Evolutionary conservation across 2,888 invertebrate species (phyloP).

Genomic region (Macaria liturata): DNA sequence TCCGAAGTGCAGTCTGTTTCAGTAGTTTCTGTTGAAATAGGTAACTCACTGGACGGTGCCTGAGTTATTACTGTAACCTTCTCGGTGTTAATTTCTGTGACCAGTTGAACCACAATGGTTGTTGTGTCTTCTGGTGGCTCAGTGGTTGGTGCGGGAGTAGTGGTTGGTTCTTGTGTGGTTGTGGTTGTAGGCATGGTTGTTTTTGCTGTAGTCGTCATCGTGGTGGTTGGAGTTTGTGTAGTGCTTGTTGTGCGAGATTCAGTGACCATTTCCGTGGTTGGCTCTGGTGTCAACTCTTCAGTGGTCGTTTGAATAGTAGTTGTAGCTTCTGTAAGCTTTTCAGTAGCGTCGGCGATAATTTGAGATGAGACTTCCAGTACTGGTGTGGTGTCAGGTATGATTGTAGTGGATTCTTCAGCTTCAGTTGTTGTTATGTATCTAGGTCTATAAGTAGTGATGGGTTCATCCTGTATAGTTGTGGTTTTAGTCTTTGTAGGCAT

Average conservation of each 20-base stretch:
- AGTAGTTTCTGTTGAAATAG: slow-evolving; percentile 37
- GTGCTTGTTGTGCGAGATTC: slow-evolving; percentile 30
- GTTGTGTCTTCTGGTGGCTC: slow-evolving; percentile 50
- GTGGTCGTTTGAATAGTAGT: slow-evolving; percentile 29
- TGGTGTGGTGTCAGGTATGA: slow-evolving; percentile 55
- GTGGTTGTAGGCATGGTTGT: slow-evolving; percentile 38
- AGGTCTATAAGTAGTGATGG: slow-evolving; percentile 74
- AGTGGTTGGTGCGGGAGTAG: slow-evolving; percentile 47
- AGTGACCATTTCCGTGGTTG: slow-evolving; percentile 26
- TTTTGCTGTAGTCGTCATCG: slow-evolving; percentile 28
- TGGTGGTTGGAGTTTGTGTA: slow-evolving; percentile 36
- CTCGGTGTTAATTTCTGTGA: slow-evolving; percentile 65
- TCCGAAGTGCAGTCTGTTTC: slow-evolving; percentile 50
- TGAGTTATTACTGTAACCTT: slow-evolving; percentile 43
- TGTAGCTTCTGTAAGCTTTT: slow-evolving; percentile 39
- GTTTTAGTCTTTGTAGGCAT: slow-evolving; percentile 55
- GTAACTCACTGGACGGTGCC: slow-evolving; percentile 32
- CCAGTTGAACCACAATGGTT: slow-evolving; percentile 56
- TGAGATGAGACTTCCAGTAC: slow-evolving; percentile 64
- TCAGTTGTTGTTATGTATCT: slow-evolving; percentile 61
- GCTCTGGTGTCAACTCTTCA: slow-evolving; percentile 24
- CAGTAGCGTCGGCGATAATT: slow-evolving; percentile 47
- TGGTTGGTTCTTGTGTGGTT: slow-evolving; percentile 38
- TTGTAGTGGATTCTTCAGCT: slow-evolving; percentile 57
- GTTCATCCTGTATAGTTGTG: slow-evolving; percentile 51